Base-by-base conservation (phyloP, 2,113 vertebrate genomes). In the Myotis davidii region DNA sequence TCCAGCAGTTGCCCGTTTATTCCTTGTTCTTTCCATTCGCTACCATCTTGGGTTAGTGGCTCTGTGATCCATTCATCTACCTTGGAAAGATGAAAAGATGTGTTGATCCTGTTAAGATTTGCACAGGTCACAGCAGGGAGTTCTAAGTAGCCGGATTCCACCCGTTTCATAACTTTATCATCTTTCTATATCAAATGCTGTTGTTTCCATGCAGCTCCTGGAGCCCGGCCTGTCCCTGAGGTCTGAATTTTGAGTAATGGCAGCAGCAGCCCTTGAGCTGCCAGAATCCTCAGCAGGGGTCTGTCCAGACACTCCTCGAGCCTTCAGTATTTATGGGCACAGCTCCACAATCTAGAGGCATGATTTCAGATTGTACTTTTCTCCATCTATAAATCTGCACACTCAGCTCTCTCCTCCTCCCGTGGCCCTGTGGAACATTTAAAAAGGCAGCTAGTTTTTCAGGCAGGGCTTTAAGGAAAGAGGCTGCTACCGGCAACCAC, bases 391-490 rank as follows among this genome's bases (percentile, higher is more conserved):
- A 97, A 98, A 91, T 96, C 74, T 67, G 45, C 23, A 34, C 86
- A 56, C 76, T 86, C 64, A 25, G 11, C 88, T 91, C 64, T 86
- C 70, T 87, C 76, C 79, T 93, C 85, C 78, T 88, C 42, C 95
- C 17, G 14, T 48, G 90, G 69, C 95, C 48, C 90, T 72, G 56
- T 48, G 94, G 90, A 65, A 64, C 83, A 88, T 94, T 92, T 95
- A 76, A 93, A 96, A 95, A 96, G 59, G 92, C 92, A 95, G 88
- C 72, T 96, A 92, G 78, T 92, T 96, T 96, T 94, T 79, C 86
- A 95, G 52, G 64, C 77, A 94, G 73, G 42, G 45, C 73, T 92
- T 90, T 73, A 74, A 72, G 79, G 64, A 94, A 86, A 59, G 86
- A 96, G 50, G 16, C 94, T 91, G 85, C 94, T 96, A 69, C 42